Evolutionary conservation across 2,888 invertebrate genomes (phyloP), one percentile per base, ranked within the genome.

Genomic region (Clostera curtula): DNA sequence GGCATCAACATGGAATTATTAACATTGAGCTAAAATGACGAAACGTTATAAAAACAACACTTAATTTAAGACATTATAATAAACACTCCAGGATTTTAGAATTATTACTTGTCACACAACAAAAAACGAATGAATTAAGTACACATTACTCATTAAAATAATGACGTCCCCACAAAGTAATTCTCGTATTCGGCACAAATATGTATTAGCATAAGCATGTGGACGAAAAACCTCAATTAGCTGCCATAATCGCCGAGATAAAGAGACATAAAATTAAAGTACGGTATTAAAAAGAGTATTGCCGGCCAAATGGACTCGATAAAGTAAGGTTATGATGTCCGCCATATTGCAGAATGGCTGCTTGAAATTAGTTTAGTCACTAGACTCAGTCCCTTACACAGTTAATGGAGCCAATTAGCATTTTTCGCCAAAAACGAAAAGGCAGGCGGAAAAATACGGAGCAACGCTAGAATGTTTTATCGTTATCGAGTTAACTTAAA

Each of bases 221-320:
- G 51, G 49, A 51, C 40, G 50, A 65, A 67, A 74, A 66, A 64
- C 56, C 57, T 56, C 65, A 69, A 71, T 74, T 72, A 69, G 62
- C 63, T 52, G 48, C 56, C 53, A 56, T 68, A 72, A 72, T 62
- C 57, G 54, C 48, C 43, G 58, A 67, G 67, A 73, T 73, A 73
- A 66, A 62, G 59, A 66, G 66, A 66, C 70, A 71, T 79, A 69
- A 79, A 75, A 75, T 69, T 75, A 68, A 80, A 79, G 68, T 57
- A 73, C 61, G 70, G 58, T 74, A 73, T 77, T 74, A 77, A 77
- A 79, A 77, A 75, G 66, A 70, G 65, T 60, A 68, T 67, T 62
- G 60, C 56, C 54, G 53, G 73, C 72, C 76, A 74, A 79, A 79
- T 75, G 71, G 65, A 62, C 59, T 62, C 66, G 56, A 70, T 74